phyloP scores from a whole-genome alignment of 2,113 vertebrate genomes.

The Otolemur garnettii region DNA sequence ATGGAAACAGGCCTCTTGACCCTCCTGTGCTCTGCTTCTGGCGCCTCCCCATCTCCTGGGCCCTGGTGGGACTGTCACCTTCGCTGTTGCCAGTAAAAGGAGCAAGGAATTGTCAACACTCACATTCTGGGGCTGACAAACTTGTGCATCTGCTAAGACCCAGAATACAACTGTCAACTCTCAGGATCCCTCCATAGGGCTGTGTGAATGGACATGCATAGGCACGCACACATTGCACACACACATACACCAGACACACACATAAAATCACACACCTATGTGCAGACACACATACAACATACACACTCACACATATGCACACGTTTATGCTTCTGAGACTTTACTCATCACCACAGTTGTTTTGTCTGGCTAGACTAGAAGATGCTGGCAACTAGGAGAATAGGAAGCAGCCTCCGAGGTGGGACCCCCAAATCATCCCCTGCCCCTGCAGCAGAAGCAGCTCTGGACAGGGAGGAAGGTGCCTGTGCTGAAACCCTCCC shows the following conservation, averaged over 20 bases:
- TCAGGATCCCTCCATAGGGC: not conserved
- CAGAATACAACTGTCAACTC: not conserved
- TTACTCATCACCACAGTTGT: not conserved
- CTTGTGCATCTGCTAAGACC: not conserved
- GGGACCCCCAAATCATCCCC: not conserved
- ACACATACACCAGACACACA: not conserved
- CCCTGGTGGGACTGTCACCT: not conserved
- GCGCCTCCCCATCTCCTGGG: accelerated
- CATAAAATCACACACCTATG: not conserved
- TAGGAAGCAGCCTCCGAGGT: not conserved
- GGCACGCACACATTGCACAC: not conserved
- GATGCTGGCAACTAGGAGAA: not conserved
- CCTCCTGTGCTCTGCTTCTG: not conserved
- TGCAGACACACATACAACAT: too few relatives aligned
- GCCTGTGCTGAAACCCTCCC: not conserved
- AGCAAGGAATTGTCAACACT: not conserved
- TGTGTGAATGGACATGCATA: not conserved
- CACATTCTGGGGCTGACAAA: not conserved
- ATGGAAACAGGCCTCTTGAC: not conserved
- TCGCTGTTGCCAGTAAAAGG: not conserved
- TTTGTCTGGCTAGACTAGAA: not conserved
- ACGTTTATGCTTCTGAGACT: not conserved
- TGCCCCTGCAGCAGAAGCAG: not conserved
- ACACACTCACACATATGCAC: not conserved
- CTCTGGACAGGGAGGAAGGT: not conserved